Evolutionary conservation across 2,888 invertebrate species (phyloP).

Genomic region (Lysandra coridon): DNA sequence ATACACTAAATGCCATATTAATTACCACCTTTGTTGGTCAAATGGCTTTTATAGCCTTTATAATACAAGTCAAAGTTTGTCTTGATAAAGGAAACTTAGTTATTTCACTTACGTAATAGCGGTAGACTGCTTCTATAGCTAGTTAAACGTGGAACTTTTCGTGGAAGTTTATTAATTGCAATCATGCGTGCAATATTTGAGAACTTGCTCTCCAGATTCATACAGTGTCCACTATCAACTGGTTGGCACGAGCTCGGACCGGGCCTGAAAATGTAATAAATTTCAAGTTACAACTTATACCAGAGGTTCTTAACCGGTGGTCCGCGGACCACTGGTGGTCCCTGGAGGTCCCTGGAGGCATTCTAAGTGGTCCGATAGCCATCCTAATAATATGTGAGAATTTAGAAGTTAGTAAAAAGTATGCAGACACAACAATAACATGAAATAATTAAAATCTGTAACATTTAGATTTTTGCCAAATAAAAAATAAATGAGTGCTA

Average conservation of each 20-base stretch:
- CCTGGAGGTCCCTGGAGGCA: no score
- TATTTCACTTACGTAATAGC: background rate
- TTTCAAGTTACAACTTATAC: background rate
- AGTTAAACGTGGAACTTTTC: background rate
- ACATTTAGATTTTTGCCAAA: no score
- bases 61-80: background rate
- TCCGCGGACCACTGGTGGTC: no score
- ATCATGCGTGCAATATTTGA: conserved; percentile 36
- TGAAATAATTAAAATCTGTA: no score
- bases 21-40: background rate
- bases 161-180: conserved; percentile 39
- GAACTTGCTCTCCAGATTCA: conserved; percentile 32
- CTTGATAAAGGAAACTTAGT: background rate
- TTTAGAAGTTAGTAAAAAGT: no score
- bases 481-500: no score
- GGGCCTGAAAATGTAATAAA: conserved; percentile 18
- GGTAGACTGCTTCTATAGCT: conserved; percentile 10
- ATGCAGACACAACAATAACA: no score
- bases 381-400: no score
- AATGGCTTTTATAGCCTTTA: background rate
- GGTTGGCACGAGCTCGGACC: conserved; percentile 31
- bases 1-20: no score
- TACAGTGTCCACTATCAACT: conserved; percentile 14
- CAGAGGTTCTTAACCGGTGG: background rate
- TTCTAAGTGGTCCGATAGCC: no score